These are phyloP conservation scores for Endomychus coccineus DNA, from an alignment of 2,888 invertebrate species.

Conservation along the genomic window DNA sequence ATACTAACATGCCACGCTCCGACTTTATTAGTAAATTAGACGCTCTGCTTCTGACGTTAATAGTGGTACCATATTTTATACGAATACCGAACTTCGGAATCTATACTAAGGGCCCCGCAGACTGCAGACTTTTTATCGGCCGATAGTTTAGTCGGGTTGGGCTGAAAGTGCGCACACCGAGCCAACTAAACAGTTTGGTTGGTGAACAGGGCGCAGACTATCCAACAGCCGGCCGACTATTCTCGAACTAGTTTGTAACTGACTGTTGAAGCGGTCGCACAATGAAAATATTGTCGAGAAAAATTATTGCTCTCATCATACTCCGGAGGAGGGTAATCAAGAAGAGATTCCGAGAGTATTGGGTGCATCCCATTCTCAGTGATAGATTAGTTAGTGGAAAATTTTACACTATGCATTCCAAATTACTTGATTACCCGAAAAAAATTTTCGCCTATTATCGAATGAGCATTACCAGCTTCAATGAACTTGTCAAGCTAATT, in stretches of 20 bases:
- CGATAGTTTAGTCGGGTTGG: too few species aligned
- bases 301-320: constrained; percentile 9
- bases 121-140: too few species aligned
- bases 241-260: constrained; percentile 1
- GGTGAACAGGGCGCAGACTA: constrained; percentile 8
- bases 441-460: constrained; percentile 15
- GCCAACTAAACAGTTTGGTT: too few species aligned
- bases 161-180: too few species aligned
- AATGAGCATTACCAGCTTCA: constrained; percentile 14
- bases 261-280: constrained; percentile 4
- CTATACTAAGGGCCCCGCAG: too few species aligned
- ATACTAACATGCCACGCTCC: too few species aligned
- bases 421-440: constrained; percentile 14
- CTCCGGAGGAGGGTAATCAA: constrained; percentile 10
- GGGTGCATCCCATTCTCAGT: constrained; percentile 18
- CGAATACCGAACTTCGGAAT: too few species aligned
- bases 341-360: constrained; percentile 18
- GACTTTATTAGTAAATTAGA: too few species aligned
- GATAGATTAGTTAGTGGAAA: constrained; percentile 17
- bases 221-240: constrained; percentile 11
- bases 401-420: constrained; percentile 18
- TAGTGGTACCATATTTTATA: too few species aligned
- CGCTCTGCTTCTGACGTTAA: too few species aligned
- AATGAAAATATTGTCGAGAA: constrained; percentile 14
- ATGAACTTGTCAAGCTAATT: constrained; percentile 14